phyloP scores from a whole-genome alignment of 2,797 vertebrate genomes.

The Harpagifer antarcticus region DNA sequence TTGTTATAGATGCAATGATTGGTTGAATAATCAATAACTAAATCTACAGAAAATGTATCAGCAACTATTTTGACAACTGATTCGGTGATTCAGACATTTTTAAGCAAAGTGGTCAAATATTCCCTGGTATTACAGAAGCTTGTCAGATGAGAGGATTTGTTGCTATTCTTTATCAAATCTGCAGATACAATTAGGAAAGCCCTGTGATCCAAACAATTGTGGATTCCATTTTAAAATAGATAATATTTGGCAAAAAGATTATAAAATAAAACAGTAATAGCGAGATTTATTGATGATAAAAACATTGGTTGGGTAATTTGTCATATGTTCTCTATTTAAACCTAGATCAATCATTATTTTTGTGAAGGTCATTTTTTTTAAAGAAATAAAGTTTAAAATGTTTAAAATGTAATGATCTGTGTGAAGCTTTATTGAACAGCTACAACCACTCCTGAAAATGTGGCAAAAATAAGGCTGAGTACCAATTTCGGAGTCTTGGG shows the following conservation, averaged over 20 bases:
- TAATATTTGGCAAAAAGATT: not conserved
- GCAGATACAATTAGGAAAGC: not conserved
- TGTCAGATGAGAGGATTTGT: not conserved
- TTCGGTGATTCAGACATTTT: too few species aligned
- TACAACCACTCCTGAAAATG: not conserved
- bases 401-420: not conserved
- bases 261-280: not conserved
- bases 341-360: too few species aligned
- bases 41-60: too few species aligned
- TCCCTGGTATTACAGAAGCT: not conserved
- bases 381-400: not conserved
- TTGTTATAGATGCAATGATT: too few species aligned
- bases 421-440: not conserved
- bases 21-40: too few species aligned
- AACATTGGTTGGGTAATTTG: too few species aligned
- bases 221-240: not conserved
- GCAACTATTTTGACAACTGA: too few species aligned
- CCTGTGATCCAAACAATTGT: not conserved
- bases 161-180: not conserved
- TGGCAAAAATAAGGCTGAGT: not conserved
- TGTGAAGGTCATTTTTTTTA: not conserved
- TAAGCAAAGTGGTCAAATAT: not conserved
- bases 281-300: too few species aligned
- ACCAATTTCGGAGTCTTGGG: constrained; percentile 54
- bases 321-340: too few species aligned